phyloP scores from a whole-genome alignment of 2,113 vertebrate genomes.

The Sebastes fasciatus region DNA sequence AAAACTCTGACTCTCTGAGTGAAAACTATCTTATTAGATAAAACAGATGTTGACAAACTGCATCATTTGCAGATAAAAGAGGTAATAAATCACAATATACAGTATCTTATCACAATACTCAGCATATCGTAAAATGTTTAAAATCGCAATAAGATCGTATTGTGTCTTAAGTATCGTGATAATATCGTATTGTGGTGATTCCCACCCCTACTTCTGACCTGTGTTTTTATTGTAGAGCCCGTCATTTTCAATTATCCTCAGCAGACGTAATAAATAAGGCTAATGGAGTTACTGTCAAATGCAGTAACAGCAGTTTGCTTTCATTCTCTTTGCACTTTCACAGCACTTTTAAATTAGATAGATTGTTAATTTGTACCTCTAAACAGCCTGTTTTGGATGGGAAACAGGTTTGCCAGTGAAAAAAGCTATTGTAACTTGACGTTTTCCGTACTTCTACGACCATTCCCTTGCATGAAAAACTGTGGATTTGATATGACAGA shows the following conservation, averaged over 20 bases:
- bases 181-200: no score
- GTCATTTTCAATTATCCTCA: not conserved
- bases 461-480: constrained; percentile 12
- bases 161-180: no score
- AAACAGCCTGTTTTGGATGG: not conserved
- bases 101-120: no score
- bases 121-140: no score
- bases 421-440: not conserved
- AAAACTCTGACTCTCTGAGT: no score
- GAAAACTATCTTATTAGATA: no score
- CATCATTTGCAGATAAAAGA: no score
- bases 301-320: not conserved
- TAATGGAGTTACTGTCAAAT: not conserved
- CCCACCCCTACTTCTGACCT: no score
- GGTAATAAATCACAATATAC: no score
- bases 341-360: not conserved
- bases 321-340: not conserved
- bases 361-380: not conserved
- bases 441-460: not conserved
- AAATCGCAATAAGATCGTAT: no score
- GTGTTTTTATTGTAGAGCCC: not conserved
- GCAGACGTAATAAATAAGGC: not conserved
- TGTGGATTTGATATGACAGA: constrained; percentile 12
- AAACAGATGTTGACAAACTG: no score
- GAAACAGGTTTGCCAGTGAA: not conserved